phyloP scores from a whole-genome alignment of 2,113 vertebrate species.

The Climacteris rufus region DNA sequence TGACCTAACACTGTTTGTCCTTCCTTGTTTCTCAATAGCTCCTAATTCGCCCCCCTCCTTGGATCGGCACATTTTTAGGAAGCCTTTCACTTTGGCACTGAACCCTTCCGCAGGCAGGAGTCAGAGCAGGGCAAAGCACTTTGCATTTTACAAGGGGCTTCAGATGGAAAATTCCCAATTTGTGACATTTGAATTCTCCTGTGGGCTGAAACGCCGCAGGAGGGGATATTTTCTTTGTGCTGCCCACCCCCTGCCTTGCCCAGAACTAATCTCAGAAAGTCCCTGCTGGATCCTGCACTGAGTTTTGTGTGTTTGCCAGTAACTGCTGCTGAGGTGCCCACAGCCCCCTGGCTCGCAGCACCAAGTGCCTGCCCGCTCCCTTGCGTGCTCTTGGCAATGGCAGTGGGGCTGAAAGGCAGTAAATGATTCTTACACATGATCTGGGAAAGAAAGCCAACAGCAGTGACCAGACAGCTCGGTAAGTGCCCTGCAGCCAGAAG shows the following conservation, averaged over 20 bases:
- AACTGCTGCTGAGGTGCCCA: neutral
- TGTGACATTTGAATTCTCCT: neutral
- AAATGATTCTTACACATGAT: neutral
- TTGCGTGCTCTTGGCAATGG: neutral
- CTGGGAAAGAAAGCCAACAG: neutral
- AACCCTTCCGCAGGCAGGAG: neutral
- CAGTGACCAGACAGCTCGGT: rapidly evolving
- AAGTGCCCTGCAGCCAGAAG: neutral
- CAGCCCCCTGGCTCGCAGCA: neutral
- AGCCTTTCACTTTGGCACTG: slow-evolving; percentile 55
- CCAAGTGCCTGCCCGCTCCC: neutral
- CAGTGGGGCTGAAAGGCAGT: neutral
- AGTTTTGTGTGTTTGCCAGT: neutral
- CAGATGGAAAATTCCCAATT: slow-evolving; percentile 46
- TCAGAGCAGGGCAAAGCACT: neutral
- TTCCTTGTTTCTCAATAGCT: slow-evolving; percentile 70
- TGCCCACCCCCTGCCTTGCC: neutral
- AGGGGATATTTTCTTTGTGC: neutral
- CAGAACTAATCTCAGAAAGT: neutral
- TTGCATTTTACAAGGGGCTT: neutral
- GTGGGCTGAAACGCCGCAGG: neutral
- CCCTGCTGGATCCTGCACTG: neutral
- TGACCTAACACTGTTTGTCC: slow-evolving; percentile 68
- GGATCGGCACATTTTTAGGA: slow-evolving; percentile 39
- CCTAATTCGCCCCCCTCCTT: neutral